A percentile compares a stretch with the other conserved stretches of the same genome.
phyloP scores from a whole-genome alignment of 2,888 invertebrate genomes.

The Drosophila diplacantha region DNA sequence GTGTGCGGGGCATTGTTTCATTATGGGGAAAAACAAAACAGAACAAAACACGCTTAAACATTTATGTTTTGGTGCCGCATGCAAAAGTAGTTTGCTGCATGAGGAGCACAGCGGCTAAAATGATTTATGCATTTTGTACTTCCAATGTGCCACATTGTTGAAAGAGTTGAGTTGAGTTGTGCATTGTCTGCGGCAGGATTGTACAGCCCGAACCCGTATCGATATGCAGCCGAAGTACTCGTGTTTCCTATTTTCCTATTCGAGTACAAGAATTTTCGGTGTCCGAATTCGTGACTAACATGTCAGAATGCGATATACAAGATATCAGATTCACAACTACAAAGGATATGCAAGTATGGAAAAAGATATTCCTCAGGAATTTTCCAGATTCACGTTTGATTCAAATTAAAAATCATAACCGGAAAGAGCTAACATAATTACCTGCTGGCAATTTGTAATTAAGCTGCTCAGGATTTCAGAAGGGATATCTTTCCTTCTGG shows the following conservation, averaged over 20 bases:
- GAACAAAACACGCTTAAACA: slow-evolving; percentile 50
- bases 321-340: background rate
- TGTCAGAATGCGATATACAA: background rate
- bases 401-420: slow-evolving; percentile 40
- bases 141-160: slow-evolving; percentile 61
- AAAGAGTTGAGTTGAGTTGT: slow-evolving; percentile 38
- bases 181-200: slow-evolving; percentile 25
- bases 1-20: slow-evolving; percentile 39
- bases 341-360: slow-evolving; percentile 1
- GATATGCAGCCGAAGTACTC: slow-evolving; percentile 3
- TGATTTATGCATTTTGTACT: slow-evolving; percentile 63
- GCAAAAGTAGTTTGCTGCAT: slow-evolving; percentile 37
- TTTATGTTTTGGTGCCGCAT: slow-evolving; percentile 48
- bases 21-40: slow-evolving; percentile 27
- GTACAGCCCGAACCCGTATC: slow-evolving; percentile 5
- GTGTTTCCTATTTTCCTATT: slow-evolving; percentile 1
- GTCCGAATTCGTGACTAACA: slow-evolving; percentile 22
- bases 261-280: slow-evolving; percentile 8
- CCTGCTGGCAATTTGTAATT: slow-evolving; percentile 33
- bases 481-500: slow-evolving; percentile 9
- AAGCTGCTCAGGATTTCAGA: slow-evolving; percentile 22
- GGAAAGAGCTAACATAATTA: slow-evolving; percentile 35
- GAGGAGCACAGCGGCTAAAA: slow-evolving; percentile 30
- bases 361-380: background rate
- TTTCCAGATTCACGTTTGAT: slow-evolving; percentile 18